phyloP scores from a whole-genome alignment of 2,888 invertebrate genomes.

The Dynastes tityus region DNA sequence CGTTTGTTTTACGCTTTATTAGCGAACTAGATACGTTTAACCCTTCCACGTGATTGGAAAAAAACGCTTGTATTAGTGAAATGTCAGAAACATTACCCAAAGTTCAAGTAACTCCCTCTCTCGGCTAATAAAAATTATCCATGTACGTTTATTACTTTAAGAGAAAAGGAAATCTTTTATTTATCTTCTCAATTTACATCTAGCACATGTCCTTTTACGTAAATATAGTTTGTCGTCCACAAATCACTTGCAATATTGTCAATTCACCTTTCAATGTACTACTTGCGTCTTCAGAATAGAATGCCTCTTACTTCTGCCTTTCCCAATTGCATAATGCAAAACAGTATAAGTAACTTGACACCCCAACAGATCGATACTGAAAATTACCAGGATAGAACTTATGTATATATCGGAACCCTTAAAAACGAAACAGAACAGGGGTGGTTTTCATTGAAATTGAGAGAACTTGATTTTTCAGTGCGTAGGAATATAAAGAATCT shows the following conservation, averaged over 20 bases:
- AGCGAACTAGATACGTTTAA: neutral
- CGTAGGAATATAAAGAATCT: too few species aligned
- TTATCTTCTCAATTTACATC: neutral
- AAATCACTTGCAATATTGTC: neutral
- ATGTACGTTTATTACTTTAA: too few species aligned
- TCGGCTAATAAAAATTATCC: too few species aligned
- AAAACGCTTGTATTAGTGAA: conserved; percentile 7
- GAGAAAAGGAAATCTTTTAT: too few species aligned
- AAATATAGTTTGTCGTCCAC: neutral
- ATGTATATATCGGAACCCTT: conserved; percentile 14
- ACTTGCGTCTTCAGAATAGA: conserved; percentile 18
- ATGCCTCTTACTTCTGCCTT: neutral
- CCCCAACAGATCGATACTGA: conserved; percentile 39
- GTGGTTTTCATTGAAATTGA: neutral
- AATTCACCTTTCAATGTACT: neutral
- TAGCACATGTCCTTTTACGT: neutral
- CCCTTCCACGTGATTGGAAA: conserved; percentile 8
- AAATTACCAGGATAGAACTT: conserved; percentile 41
- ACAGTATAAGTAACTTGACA: conserved; percentile 39
- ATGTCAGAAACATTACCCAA: conserved; percentile 31
- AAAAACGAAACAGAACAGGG: conserved; percentile 35
- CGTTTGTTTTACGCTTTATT: conserved; percentile 14
- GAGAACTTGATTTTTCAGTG: too few species aligned
- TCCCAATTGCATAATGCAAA: conserved; percentile 40
- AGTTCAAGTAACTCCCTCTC: neutral